These are phyloP conservation scores for Megathymus violae DNA, from an alignment of 1,140 invertebrate species.

Conservation along the genomic window DNA sequence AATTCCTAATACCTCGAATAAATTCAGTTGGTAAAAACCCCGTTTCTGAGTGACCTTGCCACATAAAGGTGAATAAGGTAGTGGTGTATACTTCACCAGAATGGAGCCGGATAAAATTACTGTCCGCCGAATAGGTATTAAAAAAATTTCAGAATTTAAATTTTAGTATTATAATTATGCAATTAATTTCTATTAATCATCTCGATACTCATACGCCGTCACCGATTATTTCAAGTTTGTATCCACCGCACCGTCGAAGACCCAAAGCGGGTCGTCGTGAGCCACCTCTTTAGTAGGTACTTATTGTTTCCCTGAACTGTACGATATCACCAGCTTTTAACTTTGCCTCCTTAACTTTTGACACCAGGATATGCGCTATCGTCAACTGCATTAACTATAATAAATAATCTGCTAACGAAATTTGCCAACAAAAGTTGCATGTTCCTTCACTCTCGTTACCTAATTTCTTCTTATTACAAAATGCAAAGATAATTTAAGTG, in stretches of 20 bases:
- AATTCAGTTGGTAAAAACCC: too few species aligned
- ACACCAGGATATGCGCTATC: neutral
- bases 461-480: slow-evolving; percentile 4
- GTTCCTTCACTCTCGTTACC: slow-evolving; percentile 8
- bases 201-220: too few species aligned
- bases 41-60: too few species aligned
- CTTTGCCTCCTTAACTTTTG: neutral
- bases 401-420: too few species aligned
- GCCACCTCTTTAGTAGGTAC: slow-evolving; percentile 8
- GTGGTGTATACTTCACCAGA: too few species aligned
- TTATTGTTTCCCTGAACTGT: slow-evolving; percentile 3
- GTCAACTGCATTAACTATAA: neutral
- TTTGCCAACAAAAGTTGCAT: slow-evolving; percentile 25
- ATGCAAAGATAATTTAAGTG: slow-evolving; percentile 9
- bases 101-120: too few species aligned
- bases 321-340: neutral
- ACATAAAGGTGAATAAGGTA: too few species aligned
- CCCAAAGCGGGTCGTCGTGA: slow-evolving; percentile 9
- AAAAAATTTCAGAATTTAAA: too few species aligned
- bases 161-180: too few species aligned
- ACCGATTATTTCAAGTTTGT: slow-evolving; percentile 6
- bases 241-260: slow-evolving; percentile 15
- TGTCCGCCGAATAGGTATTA: too few species aligned
- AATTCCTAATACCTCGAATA: too few species aligned
- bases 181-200: too few species aligned